Evolutionary conservation across 2,888 invertebrate genomes (phyloP), one percentile per base, ranked within the genome.

Genomic region (Erebia ligea): DNA sequence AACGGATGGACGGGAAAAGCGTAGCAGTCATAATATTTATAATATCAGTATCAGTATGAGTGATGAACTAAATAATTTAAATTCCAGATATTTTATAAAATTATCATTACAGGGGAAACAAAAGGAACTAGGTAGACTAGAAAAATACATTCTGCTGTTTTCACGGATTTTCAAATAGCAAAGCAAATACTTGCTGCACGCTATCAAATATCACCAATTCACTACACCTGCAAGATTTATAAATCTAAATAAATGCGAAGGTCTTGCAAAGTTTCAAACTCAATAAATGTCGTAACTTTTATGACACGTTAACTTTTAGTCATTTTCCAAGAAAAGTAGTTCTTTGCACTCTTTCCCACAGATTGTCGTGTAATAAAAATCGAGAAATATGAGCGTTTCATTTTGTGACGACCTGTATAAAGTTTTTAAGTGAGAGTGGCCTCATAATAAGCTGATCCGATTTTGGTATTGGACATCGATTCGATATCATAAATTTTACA

Each of bases 221-320:
- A 48, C 19, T 21, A 21, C 19, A 45, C 45, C 25, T 48, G 45
- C 48, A 21, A 42, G 62, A 62, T 62, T 62, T 62, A 48, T n/a
- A n/a, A n/a, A n/a, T 62, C 62, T 62, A 48, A 62, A 62, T 21
- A 62, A 48, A 45, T 15, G 50, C 64, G 48, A 58, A 50, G 48
- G 34, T 63, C 64, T 40, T 58, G 48, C 21, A n/a, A 79, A 79
- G 76, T 70, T 80, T 86, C 83, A 85, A 83, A 83, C 77, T 85
- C 82, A 86, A 86, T 87, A 87, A 85, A 87, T 83, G 86, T 86
- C 81, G 76, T 71, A 79, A 48, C 61, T 77, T 81, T 86, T 86
- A 87, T 85, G 86, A 83, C 82, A 76, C 75, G 79, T 79, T 79
- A 69, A 76, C 76, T 81, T 79, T 76, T 45, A 75, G 77, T 82